Percentiles rank a stretch among this genome's conserved stretches.
These are phyloP conservation scores for Caenorhabditis imperialis DNA, from an alignment of 2,888 invertebrate genomes.

Conservation along the genomic window DNA sequence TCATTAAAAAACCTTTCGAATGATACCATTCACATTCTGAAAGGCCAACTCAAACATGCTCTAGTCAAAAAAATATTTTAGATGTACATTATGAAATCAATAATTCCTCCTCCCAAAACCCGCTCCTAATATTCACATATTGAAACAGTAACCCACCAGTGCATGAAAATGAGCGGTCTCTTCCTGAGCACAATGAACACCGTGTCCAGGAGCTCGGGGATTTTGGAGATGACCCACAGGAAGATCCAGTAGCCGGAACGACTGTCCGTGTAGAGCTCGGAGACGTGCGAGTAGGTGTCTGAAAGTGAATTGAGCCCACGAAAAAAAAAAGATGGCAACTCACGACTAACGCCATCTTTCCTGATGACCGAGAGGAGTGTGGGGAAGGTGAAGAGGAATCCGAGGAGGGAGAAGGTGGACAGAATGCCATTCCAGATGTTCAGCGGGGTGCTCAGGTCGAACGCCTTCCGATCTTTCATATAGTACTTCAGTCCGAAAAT, in stretches of 20 bases:
- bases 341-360: constrained; percentile 65
- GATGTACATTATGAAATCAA: not conserved
- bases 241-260: constrained; percentile 74
- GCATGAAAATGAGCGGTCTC: constrained; percentile 74
- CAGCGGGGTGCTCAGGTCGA: constrained; percentile 55
- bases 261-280: constrained; percentile 66
- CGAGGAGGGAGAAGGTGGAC: constrained; percentile 56
- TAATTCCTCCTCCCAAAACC: too few relatives aligned
- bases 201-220: constrained; percentile 75
- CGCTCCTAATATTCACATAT: too few relatives aligned
- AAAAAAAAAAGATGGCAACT: constrained; percentile 26
- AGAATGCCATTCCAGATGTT: constrained; percentile 65
- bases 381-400: constrained; percentile 66
- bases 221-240: constrained; percentile 75
- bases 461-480: constrained; percentile 64
- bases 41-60: too few relatives aligned
- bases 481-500: constrained; percentile 61
- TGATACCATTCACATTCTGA: too few relatives aligned
- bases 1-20: too few relatives aligned
- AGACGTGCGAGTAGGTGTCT: constrained; percentile 73
- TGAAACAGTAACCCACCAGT: constrained; percentile 45
- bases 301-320: constrained; percentile 19
- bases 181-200: constrained; percentile 75
- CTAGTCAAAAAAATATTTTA: not conserved
- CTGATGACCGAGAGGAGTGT: constrained; percentile 64